phyloP scores from a whole-genome alignment of 2,888 invertebrate genomes.

The Oscheius sp. region DNA sequence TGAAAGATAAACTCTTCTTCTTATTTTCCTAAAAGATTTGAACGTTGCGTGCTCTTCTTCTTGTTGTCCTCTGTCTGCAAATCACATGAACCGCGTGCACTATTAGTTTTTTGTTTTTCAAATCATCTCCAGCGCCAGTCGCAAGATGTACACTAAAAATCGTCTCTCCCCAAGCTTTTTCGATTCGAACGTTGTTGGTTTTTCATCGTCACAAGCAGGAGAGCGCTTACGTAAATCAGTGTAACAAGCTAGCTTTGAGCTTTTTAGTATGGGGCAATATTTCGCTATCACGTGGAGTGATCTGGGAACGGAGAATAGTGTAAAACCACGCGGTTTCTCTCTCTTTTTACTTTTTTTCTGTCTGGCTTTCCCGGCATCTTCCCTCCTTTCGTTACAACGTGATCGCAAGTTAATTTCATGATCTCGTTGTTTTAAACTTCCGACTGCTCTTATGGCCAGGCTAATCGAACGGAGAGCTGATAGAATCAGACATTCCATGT shows the following conservation, averaged over 20 bases:
- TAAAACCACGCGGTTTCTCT: constrained; percentile 20
- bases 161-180: neutral
- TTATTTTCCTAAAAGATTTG: neutral
- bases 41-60: neutral
- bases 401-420: too few relatives aligned
- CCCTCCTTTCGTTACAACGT: neutral
- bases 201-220: neutral
- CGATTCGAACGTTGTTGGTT: neutral
- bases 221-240: constrained; percentile 14
- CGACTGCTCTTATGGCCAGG: too few relatives aligned
- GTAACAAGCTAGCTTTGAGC: constrained; percentile 16
- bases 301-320: neutral
- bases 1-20: neutral
- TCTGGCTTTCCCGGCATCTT: neutral
- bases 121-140: neutral
- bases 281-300: constrained; percentile 9
- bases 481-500: too few relatives aligned
- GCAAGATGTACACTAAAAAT: neutral
- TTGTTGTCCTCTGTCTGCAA: neutral
- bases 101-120: neutral
- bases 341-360: neutral
- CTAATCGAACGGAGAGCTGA: too few relatives aligned
- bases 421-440: too few relatives aligned
- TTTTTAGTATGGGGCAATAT: neutral
- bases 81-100: constrained; percentile 17